Conservation (phyloP, 2,888 invertebrate genomes). For the Zonitis immaculata region DNA sequence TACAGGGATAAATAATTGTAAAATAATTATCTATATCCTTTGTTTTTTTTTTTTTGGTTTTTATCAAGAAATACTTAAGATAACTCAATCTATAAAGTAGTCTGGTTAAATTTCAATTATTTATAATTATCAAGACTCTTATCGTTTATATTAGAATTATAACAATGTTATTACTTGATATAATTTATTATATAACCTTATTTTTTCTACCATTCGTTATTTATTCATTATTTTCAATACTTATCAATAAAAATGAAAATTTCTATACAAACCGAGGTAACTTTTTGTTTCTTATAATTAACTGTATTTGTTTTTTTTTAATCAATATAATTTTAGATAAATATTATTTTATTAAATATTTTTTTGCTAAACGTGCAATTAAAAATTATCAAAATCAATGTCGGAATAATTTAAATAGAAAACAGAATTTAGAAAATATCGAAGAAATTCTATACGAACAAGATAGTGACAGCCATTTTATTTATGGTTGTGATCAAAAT, state of each 20-base stretch:
- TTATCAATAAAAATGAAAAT: slow-evolving; percentile 24
- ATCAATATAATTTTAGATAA: slow-evolving; percentile 36
- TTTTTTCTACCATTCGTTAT: slow-evolving; percentile 33
- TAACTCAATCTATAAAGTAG: too few species aligned
- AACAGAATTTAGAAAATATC: slow-evolving; percentile 27
- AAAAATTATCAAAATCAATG: slow-evolving; percentile 31
- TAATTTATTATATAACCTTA: slow-evolving; percentile 31
- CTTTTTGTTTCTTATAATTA: slow-evolving; percentile 3
- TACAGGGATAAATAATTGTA: too few species aligned
- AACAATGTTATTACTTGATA: slow-evolving; percentile 10
- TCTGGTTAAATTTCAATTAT: too few species aligned
- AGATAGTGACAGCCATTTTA: slow-evolving; percentile 47
- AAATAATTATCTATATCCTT: too few species aligned
- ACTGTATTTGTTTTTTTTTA: neutral
- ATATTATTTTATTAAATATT: slow-evolving; percentile 36
- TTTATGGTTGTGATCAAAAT: slow-evolving; percentile 55
- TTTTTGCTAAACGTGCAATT: slow-evolving; percentile 34
- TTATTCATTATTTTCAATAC: slow-evolving; percentile 33
- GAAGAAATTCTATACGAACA: slow-evolving; percentile 36
- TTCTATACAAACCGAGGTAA: slow-evolving; percentile 32
- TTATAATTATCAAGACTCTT: too few species aligned
- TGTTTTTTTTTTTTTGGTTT: too few species aligned
- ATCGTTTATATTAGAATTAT: too few species aligned
- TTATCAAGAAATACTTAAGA: too few species aligned
- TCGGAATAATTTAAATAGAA: slow-evolving; percentile 11